Percentiles rank a stretch among this genome's conserved stretches.
Evolutionary conservation across 2,797 vertebrate genomes (phyloP).

Genomic region (Lates japonicus): DNA sequence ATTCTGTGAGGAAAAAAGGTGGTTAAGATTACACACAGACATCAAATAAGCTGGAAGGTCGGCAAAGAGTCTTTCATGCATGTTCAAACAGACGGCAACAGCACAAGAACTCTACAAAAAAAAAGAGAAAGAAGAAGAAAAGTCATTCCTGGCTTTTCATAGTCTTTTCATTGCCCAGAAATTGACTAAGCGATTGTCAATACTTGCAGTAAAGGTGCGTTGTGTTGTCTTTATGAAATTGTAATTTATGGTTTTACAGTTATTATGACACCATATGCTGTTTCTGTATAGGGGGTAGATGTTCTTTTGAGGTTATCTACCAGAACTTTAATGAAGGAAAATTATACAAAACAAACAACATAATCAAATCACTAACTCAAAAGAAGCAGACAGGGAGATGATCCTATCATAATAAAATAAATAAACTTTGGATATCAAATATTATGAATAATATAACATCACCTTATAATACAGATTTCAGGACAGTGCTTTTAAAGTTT

Average conservation of each 20-base stretch:
- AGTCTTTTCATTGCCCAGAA: constrained; percentile 61
- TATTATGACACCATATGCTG: constrained; percentile 53
- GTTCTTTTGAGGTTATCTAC: constrained; percentile 57
- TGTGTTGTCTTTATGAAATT: constrained; percentile 80
- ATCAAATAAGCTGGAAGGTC: constrained; percentile 77
- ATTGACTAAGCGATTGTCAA: constrained; percentile 74
- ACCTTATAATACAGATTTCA: too few relatives aligned
- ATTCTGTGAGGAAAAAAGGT: constrained; percentile 69
- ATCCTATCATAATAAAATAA: not conserved
- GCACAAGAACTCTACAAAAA: constrained; percentile 38
- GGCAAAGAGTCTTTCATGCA: constrained; percentile 72
- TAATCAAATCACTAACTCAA: constrained; percentile 20
- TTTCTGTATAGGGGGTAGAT: constrained; percentile 11
- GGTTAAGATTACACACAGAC: constrained; percentile 66
- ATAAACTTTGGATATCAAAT: not conserved
- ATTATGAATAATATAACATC: not conserved
- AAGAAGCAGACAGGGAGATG: constrained; percentile 38
- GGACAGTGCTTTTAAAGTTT: not conserved
- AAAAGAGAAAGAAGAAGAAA: not conserved
- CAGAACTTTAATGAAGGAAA: constrained; percentile 59
- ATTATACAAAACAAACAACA: constrained; percentile 28
- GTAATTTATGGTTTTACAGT: constrained; percentile 73
- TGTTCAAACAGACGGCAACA: constrained; percentile 80
- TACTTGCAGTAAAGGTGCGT: constrained; percentile 65
- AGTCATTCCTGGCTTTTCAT: constrained; percentile 65